These are phyloP conservation scores for Cryptocephalus moraei DNA, from an alignment of 2,888 invertebrate genomes.

Conservation along the genomic window DNA sequence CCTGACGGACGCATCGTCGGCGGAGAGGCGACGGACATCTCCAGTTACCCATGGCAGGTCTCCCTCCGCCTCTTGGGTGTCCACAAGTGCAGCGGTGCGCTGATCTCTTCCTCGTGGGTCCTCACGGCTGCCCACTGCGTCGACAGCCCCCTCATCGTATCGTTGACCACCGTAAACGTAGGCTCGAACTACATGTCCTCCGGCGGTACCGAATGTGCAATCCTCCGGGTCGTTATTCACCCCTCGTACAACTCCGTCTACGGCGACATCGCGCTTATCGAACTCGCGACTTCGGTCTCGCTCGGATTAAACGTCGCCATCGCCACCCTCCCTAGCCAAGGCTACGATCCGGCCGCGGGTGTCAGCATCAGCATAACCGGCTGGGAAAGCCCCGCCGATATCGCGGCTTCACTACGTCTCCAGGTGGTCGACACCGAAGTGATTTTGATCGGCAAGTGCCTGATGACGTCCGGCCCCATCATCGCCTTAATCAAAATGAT, in stretches of 20 bases:
- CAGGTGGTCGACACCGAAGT: constrained; percentile 8
- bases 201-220: neutral
- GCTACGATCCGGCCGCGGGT: neutral
- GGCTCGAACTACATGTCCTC: neutral
- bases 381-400: neutral
- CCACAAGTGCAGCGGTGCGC: neutral
- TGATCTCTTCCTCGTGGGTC: neutral
- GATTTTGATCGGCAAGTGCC: constrained; percentile 1
- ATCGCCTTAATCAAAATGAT: constrained; percentile 41
- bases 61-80: neutral
- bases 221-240: neutral
- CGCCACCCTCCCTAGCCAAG: neutral
- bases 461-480: neutral
- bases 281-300: neutral
- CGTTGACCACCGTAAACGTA: neutral
- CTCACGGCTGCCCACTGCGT: neutral
- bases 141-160: neutral
- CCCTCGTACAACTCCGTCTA: neutral
- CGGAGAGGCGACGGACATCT: neutral
- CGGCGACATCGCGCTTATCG: neutral
- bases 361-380: neutral
- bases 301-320: neutral
- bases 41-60: neutral
- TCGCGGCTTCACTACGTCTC: constrained; percentile 7
- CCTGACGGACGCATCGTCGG: neutral